Evolutionary conservation across 2,113 vertebrate species (phyloP), one percentile per base, ranked within the genome.

Genomic region (Strix uralensis): DNA sequence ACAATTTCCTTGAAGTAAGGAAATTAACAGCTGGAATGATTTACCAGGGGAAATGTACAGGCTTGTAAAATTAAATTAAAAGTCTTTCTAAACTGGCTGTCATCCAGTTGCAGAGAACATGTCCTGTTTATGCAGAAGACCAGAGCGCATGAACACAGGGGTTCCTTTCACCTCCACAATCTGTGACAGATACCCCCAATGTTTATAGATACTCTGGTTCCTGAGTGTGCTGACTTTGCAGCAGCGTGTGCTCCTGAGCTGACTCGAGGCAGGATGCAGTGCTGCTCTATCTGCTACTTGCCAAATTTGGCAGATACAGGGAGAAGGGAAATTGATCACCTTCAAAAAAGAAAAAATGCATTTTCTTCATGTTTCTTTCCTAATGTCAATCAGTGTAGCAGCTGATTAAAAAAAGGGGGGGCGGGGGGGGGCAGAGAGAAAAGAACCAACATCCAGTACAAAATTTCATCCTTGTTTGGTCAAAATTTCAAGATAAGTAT

Each of bases 11-110:
- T 90, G 65, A 94, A 97, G 78, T 69, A 82, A 94, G 81, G 84
- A 85, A 91, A 87, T 94, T 59, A 96, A 79, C 52, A 93, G 66
- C 81, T 91, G 90, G 44, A 62, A 79, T 96, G 73, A 91, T 92
- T 92, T 87, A 75, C 25, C 77, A 84, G 65, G 44, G 57, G 81
- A 96, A 90, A 90, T 52, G 52, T 49, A 72, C 25, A 69, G 57
- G 57, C 66, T 87, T 32, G 70, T 79, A 81, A 84, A 95, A 95
- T 91, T 29, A 95, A 95, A 94, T 95, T 94, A 92, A 78, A 59
- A 78, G 55, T 51, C 72, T 81, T 91, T 82, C 2, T 2, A 81
- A 84, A 59, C 44, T 67, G 69, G 81, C 77, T 95, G 32, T 81
- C 82, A 89, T 81, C 69, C 61, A 92, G 59, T 26, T 66, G 36